Evolutionary conservation across 2,113 vertebrate species (phyloP).

Genomic region (Dicaeum eximium): DNA sequence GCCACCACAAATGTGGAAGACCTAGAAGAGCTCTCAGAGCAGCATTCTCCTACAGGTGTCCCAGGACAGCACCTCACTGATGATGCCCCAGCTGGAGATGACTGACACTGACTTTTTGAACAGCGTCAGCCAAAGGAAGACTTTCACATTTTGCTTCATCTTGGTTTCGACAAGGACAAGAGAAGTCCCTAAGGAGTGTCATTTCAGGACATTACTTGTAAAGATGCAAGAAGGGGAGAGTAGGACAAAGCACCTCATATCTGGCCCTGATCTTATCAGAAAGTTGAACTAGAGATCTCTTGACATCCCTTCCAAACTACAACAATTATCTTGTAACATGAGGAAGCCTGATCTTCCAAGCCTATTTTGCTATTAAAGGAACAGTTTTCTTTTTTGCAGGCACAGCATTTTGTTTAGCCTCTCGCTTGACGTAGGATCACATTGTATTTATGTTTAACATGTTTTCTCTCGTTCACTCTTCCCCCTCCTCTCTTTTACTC

Average conservation of each 20-base stretch:
- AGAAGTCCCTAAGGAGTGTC: neutral
- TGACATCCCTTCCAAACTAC: neutral
- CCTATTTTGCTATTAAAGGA: neutral
- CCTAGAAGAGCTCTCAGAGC: neutral
- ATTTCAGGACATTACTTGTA: neutral
- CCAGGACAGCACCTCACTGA: neutral
- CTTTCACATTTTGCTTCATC: neutral
- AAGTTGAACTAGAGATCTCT: neutral
- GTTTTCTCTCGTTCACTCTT: neutral
- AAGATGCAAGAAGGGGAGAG: neutral
- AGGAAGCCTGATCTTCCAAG: neutral
- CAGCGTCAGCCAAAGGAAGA: neutral
- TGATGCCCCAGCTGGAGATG: neutral
- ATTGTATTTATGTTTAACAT: neutral
- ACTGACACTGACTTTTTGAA: neutral
- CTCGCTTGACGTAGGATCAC: neutral
- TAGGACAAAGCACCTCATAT: neutral
- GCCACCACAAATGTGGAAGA: neutral
- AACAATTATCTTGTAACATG: neutral
- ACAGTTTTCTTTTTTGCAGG: neutral
- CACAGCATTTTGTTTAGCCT: neutral
- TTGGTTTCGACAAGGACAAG: neutral
- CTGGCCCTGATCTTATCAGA: neutral
- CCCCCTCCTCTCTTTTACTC: neutral
- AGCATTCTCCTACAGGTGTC: fast-evolving